Evolutionary conservation across 1,140 invertebrate species (phyloP).

Genomic region (Drosophila serrata): DNA sequence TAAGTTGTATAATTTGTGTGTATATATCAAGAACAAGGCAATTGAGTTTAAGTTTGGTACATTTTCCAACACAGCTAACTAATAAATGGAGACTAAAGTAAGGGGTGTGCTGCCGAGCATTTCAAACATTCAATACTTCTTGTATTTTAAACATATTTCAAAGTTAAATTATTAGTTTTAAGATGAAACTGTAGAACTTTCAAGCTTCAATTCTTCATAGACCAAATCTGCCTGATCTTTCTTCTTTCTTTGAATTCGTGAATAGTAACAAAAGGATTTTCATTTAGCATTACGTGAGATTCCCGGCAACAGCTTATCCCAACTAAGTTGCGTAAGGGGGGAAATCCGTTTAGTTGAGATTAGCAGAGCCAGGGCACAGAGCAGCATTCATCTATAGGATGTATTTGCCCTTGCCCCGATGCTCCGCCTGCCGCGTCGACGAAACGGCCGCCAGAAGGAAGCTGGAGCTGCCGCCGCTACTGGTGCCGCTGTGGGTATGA

Average conservation of each 20-base stretch:
- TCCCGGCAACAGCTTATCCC: not conserved
- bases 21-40: slow-evolving; percentile 75
- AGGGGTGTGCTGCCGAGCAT: slow-evolving; percentile 1
- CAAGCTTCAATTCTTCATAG: not conserved
- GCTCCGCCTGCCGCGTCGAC: slow-evolving; percentile 75
- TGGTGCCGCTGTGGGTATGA: slow-evolving; percentile 58
- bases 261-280: not conserved
- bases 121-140: not conserved
- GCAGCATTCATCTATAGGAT: slow-evolving; percentile 52
- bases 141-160: not conserved
- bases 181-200: not conserved
- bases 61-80: slow-evolving; percentile 59
- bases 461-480: slow-evolving; percentile 66
- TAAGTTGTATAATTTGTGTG: slow-evolving; percentile 55
- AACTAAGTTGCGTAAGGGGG: slow-evolving; percentile 12
- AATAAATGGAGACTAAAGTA: slow-evolving; percentile 19
- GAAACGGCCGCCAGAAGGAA: slow-evolving; percentile 62
- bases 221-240: not conserved
- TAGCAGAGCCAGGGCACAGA: not conserved
- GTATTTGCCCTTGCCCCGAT: slow-evolving; percentile 70
- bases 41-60: slow-evolving; percentile 68
- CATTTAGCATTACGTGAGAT: not conserved
- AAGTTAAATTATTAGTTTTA: not conserved
- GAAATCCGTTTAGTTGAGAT: slow-evolving; percentile 3
- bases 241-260: not conserved